These are phyloP conservation scores for Syrista parreyssii DNA, from an alignment of 2,888 invertebrate genomes.

Conservation along the genomic window DNA sequence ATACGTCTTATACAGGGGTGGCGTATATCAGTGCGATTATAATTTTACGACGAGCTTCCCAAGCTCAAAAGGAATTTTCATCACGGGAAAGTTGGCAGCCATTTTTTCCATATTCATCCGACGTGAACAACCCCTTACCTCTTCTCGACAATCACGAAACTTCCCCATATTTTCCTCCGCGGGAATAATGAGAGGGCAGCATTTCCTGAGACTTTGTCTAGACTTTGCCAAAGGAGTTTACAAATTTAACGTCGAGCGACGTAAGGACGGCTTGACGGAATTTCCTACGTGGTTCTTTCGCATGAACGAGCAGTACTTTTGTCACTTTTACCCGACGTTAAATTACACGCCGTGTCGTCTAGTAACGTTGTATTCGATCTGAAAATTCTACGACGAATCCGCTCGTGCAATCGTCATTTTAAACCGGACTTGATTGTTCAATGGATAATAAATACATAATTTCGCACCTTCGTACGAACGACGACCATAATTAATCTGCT, in stretches of 20 bases:
- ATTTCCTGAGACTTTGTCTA: neutral
- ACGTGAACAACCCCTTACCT: neutral
- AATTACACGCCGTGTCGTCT: neutral
- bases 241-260: neutral
- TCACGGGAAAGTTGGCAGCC: neutral
- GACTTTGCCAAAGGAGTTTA: neutral
- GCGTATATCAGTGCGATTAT: neutral
- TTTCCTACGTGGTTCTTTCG: neutral
- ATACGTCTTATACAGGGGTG: neutral
- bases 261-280: neutral
- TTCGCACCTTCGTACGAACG: neutral
- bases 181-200: neutral
- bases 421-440: neutral
- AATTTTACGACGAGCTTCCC: neutral
- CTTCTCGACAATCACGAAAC: neutral
- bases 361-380: neutral
- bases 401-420: neutral
- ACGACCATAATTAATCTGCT: constrained; percentile 14
- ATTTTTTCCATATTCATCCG: neutral
- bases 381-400: neutral
- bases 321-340: neutral
- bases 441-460: neutral
- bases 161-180: neutral
- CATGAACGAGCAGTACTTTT: neutral
- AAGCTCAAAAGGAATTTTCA: neutral